Percentiles rank a stretch among this genome's conserved stretches.
Evolutionary conservation across 2,113 vertebrate genomes (phyloP).

Genomic region (Pitta sordida): DNA sequence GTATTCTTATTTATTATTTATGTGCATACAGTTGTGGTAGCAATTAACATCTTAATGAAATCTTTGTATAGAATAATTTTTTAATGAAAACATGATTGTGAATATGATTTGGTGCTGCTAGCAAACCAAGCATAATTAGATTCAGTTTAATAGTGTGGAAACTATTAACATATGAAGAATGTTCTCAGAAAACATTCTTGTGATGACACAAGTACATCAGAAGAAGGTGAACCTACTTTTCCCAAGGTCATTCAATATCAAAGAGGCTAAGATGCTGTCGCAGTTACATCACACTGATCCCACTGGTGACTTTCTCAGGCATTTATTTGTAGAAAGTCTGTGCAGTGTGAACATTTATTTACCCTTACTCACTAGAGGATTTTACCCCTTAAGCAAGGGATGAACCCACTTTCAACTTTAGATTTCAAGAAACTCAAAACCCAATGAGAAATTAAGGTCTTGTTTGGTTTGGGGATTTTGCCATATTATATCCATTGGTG

Average conservation of each 20-base stretch:
- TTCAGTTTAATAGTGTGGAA: slow-evolving; percentile 13
- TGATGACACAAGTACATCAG: slow-evolving; percentile 3
- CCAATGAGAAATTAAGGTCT: slow-evolving; percentile 45
- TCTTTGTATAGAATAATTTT: slow-evolving; percentile 24
- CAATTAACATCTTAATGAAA: slow-evolving; percentile 63
- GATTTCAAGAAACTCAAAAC: slow-evolving; percentile 10
- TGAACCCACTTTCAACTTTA: slow-evolving; percentile 16
- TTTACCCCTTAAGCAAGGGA: not conserved
- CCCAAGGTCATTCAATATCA: not conserved
- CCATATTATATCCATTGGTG: slow-evolving; percentile 29
- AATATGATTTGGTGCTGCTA: slow-evolving; percentile 43
- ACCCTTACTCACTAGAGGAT: not conserved
- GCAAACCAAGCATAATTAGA: slow-evolving; percentile 62
- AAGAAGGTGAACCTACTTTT: slow-evolving; percentile 45
- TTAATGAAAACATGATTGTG: slow-evolving; percentile 41
- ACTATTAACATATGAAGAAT: slow-evolving; percentile 62
- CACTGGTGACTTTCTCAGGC: not conserved
- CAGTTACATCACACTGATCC: not conserved
- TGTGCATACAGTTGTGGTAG: slow-evolving; percentile 34
- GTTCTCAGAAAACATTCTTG: slow-evolving; percentile 7
- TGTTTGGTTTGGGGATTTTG: slow-evolving; percentile 57
- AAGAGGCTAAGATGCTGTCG: not conserved
- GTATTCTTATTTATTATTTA: slow-evolving; percentile 54
- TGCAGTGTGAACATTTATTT: slow-evolving; percentile 28
- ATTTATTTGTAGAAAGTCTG: not conserved